A percentile compares a stretch with the other conserved stretches of the same genome.
phyloP scores from a whole-genome alignment of 1,140 invertebrate genomes.

The Zaprionus camerounensis region DNA sequence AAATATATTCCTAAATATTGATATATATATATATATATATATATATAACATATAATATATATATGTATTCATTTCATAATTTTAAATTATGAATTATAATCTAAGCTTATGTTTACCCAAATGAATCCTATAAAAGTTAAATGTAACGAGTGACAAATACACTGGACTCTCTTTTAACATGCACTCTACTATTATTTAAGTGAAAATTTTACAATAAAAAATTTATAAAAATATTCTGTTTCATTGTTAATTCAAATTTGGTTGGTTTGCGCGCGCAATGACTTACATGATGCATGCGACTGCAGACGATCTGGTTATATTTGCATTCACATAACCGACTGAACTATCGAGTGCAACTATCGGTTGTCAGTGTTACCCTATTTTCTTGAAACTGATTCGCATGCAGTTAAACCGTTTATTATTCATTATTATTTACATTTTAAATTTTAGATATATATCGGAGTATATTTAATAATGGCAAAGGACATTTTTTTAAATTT shows the following conservation, averaged over 20 bases:
- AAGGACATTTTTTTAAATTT: constrained; percentile 23
- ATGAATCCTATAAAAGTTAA: constrained; percentile 56
- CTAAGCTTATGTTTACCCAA: constrained; percentile 53
- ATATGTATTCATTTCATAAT: constrained; percentile 61
- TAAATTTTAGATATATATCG: constrained; percentile 1
- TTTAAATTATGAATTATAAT: constrained; percentile 62
- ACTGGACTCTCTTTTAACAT: constrained; percentile 44
- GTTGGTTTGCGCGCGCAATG: not conserved
- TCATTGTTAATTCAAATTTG: not conserved
- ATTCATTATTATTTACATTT: constrained; percentile 8
- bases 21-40: constrained; percentile 36
- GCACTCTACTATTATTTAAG: constrained; percentile 46
- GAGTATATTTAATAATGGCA: not conserved
- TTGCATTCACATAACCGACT: constrained; percentile 10
- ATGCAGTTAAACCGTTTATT: not conserved
- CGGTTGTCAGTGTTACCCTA: constrained; percentile 30
- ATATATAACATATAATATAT: constrained; percentile 35
- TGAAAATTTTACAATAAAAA: constrained; percentile 45
- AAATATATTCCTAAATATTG: constrained; percentile 23
- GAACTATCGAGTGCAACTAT: constrained; percentile 36
- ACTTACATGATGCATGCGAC: constrained; percentile 2
- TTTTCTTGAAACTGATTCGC: not conserved
- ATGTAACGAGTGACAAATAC: constrained; percentile 38
- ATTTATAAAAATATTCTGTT: constrained; percentile 2
- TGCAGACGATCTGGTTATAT: constrained; percentile 9